Base-by-base conservation (phyloP, 2,113 vertebrate species). In the Zootoca vivipara region DNA sequence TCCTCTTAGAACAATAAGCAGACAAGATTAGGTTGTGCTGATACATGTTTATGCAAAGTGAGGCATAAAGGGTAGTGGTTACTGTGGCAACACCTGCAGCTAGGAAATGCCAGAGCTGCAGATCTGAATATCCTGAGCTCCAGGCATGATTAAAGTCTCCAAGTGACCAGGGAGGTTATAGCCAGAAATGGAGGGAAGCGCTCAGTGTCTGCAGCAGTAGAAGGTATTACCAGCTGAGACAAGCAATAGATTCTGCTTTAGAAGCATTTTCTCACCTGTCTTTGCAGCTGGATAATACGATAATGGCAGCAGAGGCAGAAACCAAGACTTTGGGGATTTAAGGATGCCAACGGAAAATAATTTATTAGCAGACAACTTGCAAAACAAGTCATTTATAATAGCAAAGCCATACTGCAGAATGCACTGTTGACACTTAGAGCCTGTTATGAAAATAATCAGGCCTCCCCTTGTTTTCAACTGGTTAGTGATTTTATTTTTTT, bases 321-420 rank as follows among this genome's bases (percentile, higher is more conserved):
- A 83, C 70, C 0, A 7, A 7, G 28, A 72, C 24, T 1, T 88
- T 78, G 83, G 0, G 0, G 3, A 2, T 85, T 6, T 92, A 89
- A 79, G 90, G 85, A 78, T 83, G 40, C 28, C 35, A 26, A 83
- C 85, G 1, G 82, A 87, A 88, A 58, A 65, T 0, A 0, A 88
- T 78, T 78, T 79, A 6, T 86, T 70, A 56, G 20, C 3, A 85
- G 89, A 89, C 67, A 28, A 0, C 6, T 81, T 85, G 12, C 30
- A 84, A 93, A 93, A 87, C 1, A 91, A 46, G 5, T 0, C 30
- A 84, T 88, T 87, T 78, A 80, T 89, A 91, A 80, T 90, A 87
- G 58, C 30, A 87, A 82, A 38, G 64, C 52, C 40, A 84, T 33
- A 1, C 42, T 90, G 15, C 69, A n/a, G 65, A 91, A 83, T 83